These are phyloP conservation scores for Alectura lathami DNA, from an alignment of 2,113 vertebrate species.

Conservation along the genomic window DNA sequence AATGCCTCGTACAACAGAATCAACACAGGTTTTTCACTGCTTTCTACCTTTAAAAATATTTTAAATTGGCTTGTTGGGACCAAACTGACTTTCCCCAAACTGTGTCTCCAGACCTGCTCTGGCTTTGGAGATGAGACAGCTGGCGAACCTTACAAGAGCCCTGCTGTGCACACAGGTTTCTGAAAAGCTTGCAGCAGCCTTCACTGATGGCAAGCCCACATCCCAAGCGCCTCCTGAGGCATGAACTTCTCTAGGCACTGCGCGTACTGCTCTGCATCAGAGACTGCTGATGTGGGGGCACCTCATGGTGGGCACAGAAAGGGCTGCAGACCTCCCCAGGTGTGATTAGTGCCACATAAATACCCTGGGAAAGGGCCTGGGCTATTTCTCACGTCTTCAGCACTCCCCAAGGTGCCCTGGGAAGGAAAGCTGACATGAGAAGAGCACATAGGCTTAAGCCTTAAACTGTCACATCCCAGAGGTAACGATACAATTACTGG, in stretches of 20 bases:
- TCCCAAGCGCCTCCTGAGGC: background rate
- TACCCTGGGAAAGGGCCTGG: background rate
- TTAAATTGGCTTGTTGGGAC: conserved; percentile 18
- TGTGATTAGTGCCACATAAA: background rate
- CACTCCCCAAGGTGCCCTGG: background rate
- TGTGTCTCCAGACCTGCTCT: background rate
- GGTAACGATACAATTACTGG: background rate
- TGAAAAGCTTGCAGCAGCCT: background rate
- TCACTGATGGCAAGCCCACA: background rate
- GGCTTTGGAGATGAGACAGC: background rate
- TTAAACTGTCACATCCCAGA: background rate
- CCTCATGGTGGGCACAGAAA: rapidly evolving
- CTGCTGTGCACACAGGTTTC: background rate
- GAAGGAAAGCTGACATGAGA: background rate
- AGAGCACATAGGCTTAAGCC: background rate
- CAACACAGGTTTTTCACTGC: background rate
- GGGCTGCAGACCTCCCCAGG: background rate
- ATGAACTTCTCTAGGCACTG: too few relatives aligned
- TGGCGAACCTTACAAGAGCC: background rate
- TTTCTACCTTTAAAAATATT: conserved; percentile 15
- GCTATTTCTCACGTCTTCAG: background rate
- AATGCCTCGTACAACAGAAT: background rate
- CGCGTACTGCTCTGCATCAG: rapidly evolving
- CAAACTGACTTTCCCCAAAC: background rate
- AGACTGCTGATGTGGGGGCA: rapidly evolving